Conservation (phyloP, 2,797 vertebrate genomes). For the Esox masquinongy region DNA sequence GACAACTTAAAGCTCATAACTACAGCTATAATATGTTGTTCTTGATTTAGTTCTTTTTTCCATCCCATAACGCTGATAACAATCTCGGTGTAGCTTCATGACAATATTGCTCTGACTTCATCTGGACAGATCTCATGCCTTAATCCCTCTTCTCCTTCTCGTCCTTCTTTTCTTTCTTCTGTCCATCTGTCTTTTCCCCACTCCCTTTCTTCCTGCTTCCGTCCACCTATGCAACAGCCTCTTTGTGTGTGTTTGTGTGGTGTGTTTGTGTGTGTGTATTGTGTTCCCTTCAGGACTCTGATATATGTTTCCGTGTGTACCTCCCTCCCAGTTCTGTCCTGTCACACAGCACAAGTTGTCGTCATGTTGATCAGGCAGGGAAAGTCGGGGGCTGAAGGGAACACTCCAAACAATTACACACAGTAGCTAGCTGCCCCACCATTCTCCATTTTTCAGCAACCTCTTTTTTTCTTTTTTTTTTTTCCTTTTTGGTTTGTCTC, state of each 20-base stretch:
- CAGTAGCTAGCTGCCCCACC: background rate
- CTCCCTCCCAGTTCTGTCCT: background rate
- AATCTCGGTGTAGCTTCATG: background rate
- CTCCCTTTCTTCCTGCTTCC: too few species aligned
- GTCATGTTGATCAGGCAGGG: background rate
- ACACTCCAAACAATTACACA: background rate
- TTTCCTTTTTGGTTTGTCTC: constrained; percentile 32
- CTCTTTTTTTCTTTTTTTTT: constrained; percentile 19
- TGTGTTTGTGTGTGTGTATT: background rate
- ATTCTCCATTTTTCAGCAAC: constrained; percentile 24
- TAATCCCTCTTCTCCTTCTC: background rate
- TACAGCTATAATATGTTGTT: background rate
- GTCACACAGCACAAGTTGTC: background rate
- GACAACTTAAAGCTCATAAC: background rate
- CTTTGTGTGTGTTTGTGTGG: background rate
- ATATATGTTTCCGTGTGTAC: background rate
- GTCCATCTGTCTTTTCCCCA: background rate
- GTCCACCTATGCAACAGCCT: background rate
- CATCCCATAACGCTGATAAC: background rate
- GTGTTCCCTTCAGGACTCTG: background rate
- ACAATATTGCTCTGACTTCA: background rate
- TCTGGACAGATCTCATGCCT: background rate
- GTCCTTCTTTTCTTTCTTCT: background rate
- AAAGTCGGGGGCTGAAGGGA: background rate
- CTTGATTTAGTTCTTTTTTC: background rate